Evolutionary conservation across 2,113 vertebrate genomes (phyloP).

Genomic region (Anser cygnoides): DNA sequence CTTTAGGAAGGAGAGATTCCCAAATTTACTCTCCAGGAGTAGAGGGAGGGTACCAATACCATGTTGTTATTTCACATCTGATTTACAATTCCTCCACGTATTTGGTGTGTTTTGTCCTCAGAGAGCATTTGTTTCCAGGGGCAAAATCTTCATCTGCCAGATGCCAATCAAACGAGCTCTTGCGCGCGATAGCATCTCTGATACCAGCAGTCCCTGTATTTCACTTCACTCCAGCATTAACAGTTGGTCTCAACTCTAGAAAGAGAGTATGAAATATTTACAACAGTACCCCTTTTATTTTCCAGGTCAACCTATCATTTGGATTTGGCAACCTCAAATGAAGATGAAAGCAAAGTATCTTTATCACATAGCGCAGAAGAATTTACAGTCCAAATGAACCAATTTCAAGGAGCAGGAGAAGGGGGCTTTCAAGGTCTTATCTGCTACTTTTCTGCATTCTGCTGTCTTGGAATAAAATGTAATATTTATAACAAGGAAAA

Average conservation of each 20-base stretch:
- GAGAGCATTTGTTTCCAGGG: not conserved
- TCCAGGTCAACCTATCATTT: not conserved
- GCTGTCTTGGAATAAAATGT: conserved; percentile 31
- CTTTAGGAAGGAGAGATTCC: not conserved
- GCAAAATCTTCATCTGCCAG: not conserved
- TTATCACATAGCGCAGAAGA: conserved; percentile 19
- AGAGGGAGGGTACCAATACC: not conserved
- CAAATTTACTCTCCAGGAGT: not conserved
- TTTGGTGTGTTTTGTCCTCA: not conserved
- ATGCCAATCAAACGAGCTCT: not conserved
- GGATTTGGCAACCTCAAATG: conserved; percentile 11
- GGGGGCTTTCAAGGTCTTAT: conserved; percentile 12
- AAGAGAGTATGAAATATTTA: conserved; percentile 39
- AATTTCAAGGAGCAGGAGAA: conserved; percentile 13
- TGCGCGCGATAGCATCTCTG: not conserved
- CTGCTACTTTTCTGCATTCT: conserved; percentile 33
- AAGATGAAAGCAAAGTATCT: conserved; percentile 42
- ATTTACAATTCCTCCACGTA: not conserved
- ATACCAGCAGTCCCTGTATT: not conserved
- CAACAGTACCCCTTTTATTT: conserved; percentile 23
- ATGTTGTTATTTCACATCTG: not conserved
- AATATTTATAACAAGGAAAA: conserved; percentile 53
- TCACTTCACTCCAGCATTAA: not conserved
- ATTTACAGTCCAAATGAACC: conserved; percentile 59
- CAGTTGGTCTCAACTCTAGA: not conserved